Conservation (phyloP, 2,797 vertebrate genomes). For the Acropternis orthonyx region DNA sequence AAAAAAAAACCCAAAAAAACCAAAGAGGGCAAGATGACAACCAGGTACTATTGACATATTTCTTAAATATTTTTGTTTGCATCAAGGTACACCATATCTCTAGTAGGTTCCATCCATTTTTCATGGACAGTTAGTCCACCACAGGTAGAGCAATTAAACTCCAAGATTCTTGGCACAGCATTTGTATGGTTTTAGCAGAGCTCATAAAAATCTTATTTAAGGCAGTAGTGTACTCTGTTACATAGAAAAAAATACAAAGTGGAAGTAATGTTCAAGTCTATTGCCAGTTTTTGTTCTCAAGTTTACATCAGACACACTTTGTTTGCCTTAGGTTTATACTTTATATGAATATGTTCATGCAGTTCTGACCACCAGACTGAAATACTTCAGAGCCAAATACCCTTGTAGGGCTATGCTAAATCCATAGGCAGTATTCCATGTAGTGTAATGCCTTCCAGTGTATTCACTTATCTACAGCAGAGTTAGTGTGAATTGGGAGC, state of each 20-base stretch:
- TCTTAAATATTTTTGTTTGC: not conserved
- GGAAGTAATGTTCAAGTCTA: not conserved
- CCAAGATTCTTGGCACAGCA: not conserved
- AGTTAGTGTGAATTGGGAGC: conserved; percentile 5
- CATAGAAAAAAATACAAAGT: not conserved
- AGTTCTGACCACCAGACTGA: not conserved
- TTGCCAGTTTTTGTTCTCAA: not conserved
- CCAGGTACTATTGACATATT: not conserved
- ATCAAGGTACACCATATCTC: not conserved
- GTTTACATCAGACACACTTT: not conserved
- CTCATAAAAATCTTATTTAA: not conserved
- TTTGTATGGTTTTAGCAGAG: not conserved
- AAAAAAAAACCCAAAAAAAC: accelerated
- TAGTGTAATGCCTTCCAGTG: not conserved
- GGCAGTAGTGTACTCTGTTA: not conserved
- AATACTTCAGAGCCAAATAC: not conserved
- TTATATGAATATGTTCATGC: not conserved
- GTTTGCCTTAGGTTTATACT: conserved; percentile 1
- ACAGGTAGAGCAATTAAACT: not conserved
- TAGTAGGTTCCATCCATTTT: not conserved
- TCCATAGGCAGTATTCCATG: not conserved
- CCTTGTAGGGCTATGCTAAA: not conserved
- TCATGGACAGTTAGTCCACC: not conserved
- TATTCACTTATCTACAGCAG: conserved; percentile 6
- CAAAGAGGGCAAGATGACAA: not conserved